Conservation (phyloP, 2,888 invertebrate genomes). For the Smittia aterrima region DNA sequence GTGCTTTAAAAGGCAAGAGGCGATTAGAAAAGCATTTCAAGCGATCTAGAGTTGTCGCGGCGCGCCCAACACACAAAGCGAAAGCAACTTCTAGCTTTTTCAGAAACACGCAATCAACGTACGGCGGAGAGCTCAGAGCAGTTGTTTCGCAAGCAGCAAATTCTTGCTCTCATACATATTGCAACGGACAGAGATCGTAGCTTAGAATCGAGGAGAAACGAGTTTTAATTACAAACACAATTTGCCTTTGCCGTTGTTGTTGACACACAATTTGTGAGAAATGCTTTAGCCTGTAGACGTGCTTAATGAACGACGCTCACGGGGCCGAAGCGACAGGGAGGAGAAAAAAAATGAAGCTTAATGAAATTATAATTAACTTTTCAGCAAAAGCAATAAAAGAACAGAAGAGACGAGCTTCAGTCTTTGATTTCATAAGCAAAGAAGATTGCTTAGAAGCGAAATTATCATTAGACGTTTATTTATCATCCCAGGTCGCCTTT, state of each 20-base stretch:
- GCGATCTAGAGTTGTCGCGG: neutral
- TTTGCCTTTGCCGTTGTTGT: constrained; percentile 12
- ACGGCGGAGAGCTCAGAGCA: neutral
- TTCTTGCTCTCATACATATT: neutral
- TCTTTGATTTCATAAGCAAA: constrained; percentile 17
- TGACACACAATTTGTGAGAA: constrained; percentile 18
- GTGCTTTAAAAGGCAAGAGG: neutral
- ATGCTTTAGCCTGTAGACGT: neutral
- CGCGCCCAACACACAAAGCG: neutral
- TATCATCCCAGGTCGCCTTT: constrained; percentile 28
- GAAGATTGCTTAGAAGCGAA: constrained; percentile 11
- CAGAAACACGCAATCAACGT: constrained; percentile 22
- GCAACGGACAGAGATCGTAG: constrained; percentile 11
- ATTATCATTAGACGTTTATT: constrained; percentile 37
- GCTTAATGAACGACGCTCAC: neutral
- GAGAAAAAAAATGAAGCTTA: constrained; percentile 18
- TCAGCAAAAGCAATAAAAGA: constrained; percentile 12
- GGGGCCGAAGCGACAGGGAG: neutral
- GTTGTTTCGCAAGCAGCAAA: neutral
- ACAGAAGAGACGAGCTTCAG: neutral
- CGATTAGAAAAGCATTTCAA: neutral
- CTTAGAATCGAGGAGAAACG: neutral
- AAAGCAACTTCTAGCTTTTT: too few relatives aligned
- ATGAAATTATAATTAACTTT: constrained; percentile 41
- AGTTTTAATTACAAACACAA: constrained; percentile 14